A percentile compares a stretch with the other conserved stretches of the same genome.
Conservation (phyloP, 2,797 vertebrate species). For the Triplophysa yarkandensis region DNA sequence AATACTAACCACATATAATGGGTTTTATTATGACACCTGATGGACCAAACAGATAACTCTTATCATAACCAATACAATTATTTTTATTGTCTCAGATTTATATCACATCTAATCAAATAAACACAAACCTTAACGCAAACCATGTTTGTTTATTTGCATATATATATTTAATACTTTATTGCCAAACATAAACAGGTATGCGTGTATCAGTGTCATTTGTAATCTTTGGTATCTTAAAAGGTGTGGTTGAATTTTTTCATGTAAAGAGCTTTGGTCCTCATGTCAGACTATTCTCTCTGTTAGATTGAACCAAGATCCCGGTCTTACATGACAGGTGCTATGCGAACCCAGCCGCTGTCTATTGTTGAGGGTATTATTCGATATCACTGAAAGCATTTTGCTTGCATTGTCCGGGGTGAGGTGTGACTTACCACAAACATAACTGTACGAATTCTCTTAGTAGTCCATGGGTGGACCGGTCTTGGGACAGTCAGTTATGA, state of each 20-base stretch:
- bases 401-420: background rate
- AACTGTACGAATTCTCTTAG: background rate
- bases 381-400: conserved; percentile 9
- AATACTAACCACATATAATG: too few relatives aligned
- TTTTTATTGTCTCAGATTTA: too few relatives aligned
- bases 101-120: background rate
- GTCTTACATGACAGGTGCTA: background rate
- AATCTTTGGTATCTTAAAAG: conserved; percentile 14
- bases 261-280: background rate
- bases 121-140: background rate
- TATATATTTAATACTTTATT: too few relatives aligned
- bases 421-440: background rate
- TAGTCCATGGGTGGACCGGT: background rate
- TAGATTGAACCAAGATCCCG: background rate
- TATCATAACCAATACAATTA: too few relatives aligned
- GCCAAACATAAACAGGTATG: too few relatives aligned
- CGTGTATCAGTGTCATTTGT: conserved; percentile 7
- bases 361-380: background rate
- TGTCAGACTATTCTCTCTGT: background rate
- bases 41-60: too few relatives aligned
- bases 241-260: conserved; percentile 19
- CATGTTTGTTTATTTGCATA: background rate
- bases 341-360: background rate
- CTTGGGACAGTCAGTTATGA: background rate
- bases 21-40: too few relatives aligned